Base-by-base conservation (phyloP, 1,140 invertebrate genomes). In the Harlomillsia oculata region DNA sequence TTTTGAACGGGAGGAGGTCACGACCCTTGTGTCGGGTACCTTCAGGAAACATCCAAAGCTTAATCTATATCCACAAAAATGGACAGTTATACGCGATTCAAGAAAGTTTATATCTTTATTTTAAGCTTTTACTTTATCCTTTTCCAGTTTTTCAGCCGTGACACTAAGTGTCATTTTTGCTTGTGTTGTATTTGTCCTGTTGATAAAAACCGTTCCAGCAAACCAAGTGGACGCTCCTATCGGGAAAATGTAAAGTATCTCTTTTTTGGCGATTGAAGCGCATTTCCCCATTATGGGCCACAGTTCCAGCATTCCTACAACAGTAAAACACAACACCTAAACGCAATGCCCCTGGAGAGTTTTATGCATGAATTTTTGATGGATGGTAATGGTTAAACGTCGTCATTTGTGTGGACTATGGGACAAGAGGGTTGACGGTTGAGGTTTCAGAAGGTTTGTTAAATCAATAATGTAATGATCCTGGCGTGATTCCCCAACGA, bases 221-320 rank as follows among this genome's bases (percentile, higher is more conserved):
- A 96, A 73, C 81, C 88, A 93, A 28, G 86, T 82, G 1, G 83
- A 84, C 9, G 93, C 69, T 0, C 92, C 93, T 72, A 95, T 92
- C 0, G 90, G 88, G 79, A 88, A 88, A 4, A 83, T 79, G 71
- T 89, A 96, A 64, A 90, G 83, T n/a, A 97, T 69, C 67, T 92
- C 88, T 67, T 85, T 84, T 68, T 94, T 94, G 3, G 88, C 85
- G 39, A 95, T 81, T 18, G 84, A 84, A 5, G 88, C 85, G 66
- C 86, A 85, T 70, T 84, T 85, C 54, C 82, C 79, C 74, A 91
- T 86, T 21, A 87, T 78, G 28, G 87, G 86, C 91, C 90, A 95
- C 62, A 94, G 78, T 67, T 89, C 80, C 68, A 90, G 80, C 67
- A 90, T 73, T 46, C 84, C 87, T 89, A 64, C n/a, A n/a, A n/a